Evolutionary conservation across 2,113 vertebrate genomes (phyloP).

Genomic region (Eira barbara): DNA sequence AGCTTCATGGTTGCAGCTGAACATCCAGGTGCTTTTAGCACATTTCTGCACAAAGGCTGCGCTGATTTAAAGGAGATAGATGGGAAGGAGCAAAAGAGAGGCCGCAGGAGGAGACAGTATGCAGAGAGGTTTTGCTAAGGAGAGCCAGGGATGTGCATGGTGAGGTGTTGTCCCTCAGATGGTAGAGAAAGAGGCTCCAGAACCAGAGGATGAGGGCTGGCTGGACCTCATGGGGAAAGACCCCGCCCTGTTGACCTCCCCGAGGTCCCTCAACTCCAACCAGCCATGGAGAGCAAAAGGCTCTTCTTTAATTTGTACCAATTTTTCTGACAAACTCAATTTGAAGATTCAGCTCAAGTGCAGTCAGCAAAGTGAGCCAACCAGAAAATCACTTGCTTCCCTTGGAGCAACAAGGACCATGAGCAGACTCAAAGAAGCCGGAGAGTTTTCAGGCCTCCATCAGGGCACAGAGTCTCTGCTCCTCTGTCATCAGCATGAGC

Average conservation of each 20-base stretch:
- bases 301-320: not conserved
- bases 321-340: slow-evolving; percentile 53
- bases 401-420: not conserved
- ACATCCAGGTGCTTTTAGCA: not conserved
- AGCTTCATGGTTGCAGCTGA: not conserved
- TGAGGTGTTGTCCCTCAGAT: not conserved
- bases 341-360: slow-evolving; percentile 19
- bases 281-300: not conserved
- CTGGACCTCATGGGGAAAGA: not conserved
- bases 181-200: not conserved
- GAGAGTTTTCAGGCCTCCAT: not conserved
- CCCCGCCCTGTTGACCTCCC: not conserved
- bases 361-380: slow-evolving; percentile 43
- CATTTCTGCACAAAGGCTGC: not conserved
- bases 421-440: not conserved
- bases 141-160: not conserved
- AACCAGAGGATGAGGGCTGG: not conserved
- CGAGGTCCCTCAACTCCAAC: not conserved
- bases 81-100: not conserved
- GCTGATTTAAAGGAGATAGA: not conserved
- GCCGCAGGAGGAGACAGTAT: not conserved
- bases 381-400: slow-evolving; percentile 44
- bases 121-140: not conserved
- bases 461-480: not conserved
- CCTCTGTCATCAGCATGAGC: not conserved